Evolutionary conservation across 2,888 invertebrate species (phyloP), one percentile per base, ranked within the genome.

Genomic region (Autographa gamma): DNA sequence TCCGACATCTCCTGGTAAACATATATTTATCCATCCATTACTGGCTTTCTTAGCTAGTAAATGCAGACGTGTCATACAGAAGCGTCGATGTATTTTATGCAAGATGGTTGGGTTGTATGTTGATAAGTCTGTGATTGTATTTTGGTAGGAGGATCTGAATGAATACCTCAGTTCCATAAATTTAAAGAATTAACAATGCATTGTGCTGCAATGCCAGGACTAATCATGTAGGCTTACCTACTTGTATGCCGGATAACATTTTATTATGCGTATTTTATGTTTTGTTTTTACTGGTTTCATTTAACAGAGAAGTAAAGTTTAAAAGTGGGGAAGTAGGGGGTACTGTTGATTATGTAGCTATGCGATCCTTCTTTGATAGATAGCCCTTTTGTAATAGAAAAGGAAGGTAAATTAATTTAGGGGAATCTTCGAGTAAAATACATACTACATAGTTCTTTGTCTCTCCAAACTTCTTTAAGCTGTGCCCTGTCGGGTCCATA

Each of bases 121-220:
- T 0, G 58, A 25, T 11, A 31, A n/a, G 16, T 56, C 32, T 48
- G 32, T 14, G 14, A 34, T 34, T 2, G 60, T 66, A 8, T 0
- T 60, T 56, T 64, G 59, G 75, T 77, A 63, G 54, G n/a, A 32
- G 41, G 78, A 18, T 75, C 66, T 67, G 34, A 58, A 71, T 66
- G 48, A 79, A 72, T 79, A 68, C 76, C 75, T 71, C n/a, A 34
- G 75, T 79, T 75, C 54, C 66, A 71, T 75, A 58, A 67, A 66
- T 48, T 62, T 52, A 63, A 54, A 48, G 16, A 34, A 54, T 67
- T 66, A 77, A 60, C 19, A 66, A 61, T 63, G 59, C 71, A 64
- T 54, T 66, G 43, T 56, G 64, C 54, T 65, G 31, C 34, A 65
- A 8, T 43, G 38, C 54, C 48, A 61, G 25, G 43, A 19, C n/a